Base-by-base conservation (phyloP, 2,797 vertebrate species). In the Anguilla pacifica region DNA sequence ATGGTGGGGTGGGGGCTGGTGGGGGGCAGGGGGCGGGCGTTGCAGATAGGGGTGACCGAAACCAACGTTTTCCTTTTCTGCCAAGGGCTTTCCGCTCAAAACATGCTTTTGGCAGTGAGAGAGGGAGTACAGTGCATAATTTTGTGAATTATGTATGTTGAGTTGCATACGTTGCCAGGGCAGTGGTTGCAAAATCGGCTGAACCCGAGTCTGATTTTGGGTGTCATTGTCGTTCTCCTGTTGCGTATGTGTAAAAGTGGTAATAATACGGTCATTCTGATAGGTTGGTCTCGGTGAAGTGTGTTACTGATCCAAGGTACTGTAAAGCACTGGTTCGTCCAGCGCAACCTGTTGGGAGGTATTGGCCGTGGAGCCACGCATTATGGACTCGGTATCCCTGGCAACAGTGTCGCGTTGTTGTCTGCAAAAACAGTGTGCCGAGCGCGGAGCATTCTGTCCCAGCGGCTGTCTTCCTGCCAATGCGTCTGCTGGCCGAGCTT, bases 401-500 rank as follows among this genome's bases (percentile, higher is more conserved):
- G 39, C 19, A 22, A 55, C 53, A 39, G 55, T 59, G 43, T 84
- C 28, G 19, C 6, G 55, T 31, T 31, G 53, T 35, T 61, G 83
- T 25, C 83, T 2, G 53, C 17, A 0, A 61, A 61, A 13, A 3
- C 53, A 15, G 31, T 6, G 2, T 17, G n/a, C 35, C n/a, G 1
- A 61, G 49, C 43, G 6, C 25, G 9, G 2, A 51, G 49, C 15
- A 22, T 22, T 19, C 39, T 25, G 10, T 57, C 55, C 51, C 55
- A 35, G 55, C 3, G 83, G 17, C 28, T 11, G 7, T 49, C 5
- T 67, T 39, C 35, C 79, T 83, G 39, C 43, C 81, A 59, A 3
- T 49, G 22, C 25, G 64, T n/a, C 59, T 84, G 59, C 59, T 35
- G 67, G 49, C 89, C 87, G 79, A 64, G 17, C 15, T 59, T 64